These are phyloP conservation scores for Rousettus madagascariensis DNA, from an alignment of 2,797 vertebrate species.

Conservation along the genomic window DNA sequence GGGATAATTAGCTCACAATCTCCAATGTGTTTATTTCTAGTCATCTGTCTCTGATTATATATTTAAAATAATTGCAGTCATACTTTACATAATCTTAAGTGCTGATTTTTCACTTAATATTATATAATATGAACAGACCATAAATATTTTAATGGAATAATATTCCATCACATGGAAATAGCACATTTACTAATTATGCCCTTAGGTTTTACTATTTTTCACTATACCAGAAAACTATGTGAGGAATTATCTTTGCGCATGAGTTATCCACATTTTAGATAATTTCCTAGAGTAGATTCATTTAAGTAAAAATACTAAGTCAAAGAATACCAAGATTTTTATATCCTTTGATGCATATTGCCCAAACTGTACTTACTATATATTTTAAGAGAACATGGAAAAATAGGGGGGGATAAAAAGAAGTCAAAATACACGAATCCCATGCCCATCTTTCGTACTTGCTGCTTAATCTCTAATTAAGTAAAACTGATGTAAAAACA, in stretches of 20 bases:
- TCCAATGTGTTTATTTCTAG: not conserved
- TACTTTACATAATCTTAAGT: not conserved
- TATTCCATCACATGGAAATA: slow-evolving; percentile 29
- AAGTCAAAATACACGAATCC: not conserved
- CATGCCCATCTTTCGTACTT: not conserved
- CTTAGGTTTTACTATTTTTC: not conserved
- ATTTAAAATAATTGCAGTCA: slow-evolving; percentile 34
- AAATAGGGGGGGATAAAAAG: not conserved
- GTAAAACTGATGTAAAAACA: slow-evolving; percentile 16
- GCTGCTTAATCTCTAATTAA: not conserved
- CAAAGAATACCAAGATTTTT: slow-evolving; percentile 9
- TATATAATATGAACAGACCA: not conserved
- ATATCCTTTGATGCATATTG: not conserved
- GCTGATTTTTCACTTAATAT: slow-evolving; percentile 8
- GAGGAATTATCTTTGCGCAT: slow-evolving; percentile 9
- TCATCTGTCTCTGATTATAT: slow-evolving; percentile 23
- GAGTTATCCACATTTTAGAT: slow-evolving; percentile 5
- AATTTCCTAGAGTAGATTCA: slow-evolving; percentile 4
- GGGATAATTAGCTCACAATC: slow-evolving; percentile 24
- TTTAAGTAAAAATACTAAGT: slow-evolving; percentile 11
- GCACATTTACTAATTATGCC: slow-evolving; percentile 18
- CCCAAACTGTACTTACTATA: not conserved
- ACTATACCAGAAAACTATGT: not conserved
- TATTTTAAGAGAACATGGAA: slow-evolving; percentile 8
- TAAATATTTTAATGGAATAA: slow-evolving; percentile 38